Evolutionary conservation across 1,140 invertebrate species (phyloP).

Genomic region (Anthonomus grandis): DNA sequence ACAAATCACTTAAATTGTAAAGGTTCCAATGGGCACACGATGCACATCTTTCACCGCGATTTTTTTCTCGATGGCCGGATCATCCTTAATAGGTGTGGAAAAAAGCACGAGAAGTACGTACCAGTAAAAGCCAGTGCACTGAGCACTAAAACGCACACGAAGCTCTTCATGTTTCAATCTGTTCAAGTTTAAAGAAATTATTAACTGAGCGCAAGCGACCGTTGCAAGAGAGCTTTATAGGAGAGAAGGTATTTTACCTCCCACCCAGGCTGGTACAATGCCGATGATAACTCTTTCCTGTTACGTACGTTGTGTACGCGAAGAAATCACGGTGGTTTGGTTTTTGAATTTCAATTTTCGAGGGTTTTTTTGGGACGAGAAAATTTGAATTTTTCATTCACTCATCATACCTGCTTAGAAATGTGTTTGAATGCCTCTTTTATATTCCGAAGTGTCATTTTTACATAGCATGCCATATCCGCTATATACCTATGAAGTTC

Average conservation of each 20-base stretch:
- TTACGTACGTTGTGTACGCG: constrained; percentile 3
- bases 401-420: no score
- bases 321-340: constrained; percentile 8
- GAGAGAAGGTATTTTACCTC: constrained; percentile 13
- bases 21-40: constrained; percentile 11
- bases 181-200: constrained; percentile 15
- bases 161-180: constrained; percentile 41
- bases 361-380: background rate
- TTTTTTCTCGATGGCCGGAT: constrained; percentile 20
- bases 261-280: constrained; percentile 23
- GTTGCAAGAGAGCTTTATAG: constrained; percentile 35
- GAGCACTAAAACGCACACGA: constrained; percentile 43
- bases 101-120: constrained; percentile 35
- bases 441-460: no score
- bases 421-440: no score
- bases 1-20: background rate
- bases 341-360: constrained; percentile 2
- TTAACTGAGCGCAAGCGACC: constrained; percentile 29
- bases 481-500: no score
- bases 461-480: no score
- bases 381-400: no score
- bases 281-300: constrained; percentile 25
- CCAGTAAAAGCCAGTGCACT: constrained; percentile 43
- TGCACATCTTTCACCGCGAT: constrained; percentile 3
- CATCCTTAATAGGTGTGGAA: background rate